Conservation (phyloP, 30 jellyfish, hydroid and myxozoan species). For the Nemopilema nomurai region DNA sequence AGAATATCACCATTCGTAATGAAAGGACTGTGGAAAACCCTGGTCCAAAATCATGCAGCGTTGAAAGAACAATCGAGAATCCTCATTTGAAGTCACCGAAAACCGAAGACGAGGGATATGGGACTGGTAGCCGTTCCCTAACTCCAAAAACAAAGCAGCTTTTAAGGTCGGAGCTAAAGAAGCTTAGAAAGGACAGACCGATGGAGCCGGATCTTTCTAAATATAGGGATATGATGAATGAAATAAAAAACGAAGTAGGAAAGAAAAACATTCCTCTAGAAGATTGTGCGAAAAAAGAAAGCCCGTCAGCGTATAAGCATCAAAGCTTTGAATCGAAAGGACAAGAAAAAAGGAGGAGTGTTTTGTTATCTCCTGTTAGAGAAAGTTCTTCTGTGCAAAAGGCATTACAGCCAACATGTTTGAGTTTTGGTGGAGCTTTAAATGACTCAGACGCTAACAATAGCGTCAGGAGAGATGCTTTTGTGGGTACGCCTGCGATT, state of each 20-base stretch:
- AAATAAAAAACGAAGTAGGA: conserved; percentile 11
- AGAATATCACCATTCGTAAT: not conserved
- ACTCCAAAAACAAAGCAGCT: not conserved
- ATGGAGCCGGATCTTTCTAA: conserved; percentile 36
- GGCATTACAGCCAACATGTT: not conserved
- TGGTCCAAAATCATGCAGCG: not conserved
- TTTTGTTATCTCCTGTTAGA: conserved; percentile 42
- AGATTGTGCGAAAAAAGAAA: not conserved
- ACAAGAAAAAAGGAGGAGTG: conserved; percentile 25
- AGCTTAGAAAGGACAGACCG: not conserved
- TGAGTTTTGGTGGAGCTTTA: not conserved
- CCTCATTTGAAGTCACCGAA: not conserved
- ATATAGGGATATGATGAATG: not conserved
- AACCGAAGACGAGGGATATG: not conserved
- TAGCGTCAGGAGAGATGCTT: not conserved
- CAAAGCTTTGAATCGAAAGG: not conserved
- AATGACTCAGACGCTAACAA: not conserved
- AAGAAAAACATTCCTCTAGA: not conserved
- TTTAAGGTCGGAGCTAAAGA: not conserved
- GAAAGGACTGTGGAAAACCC: not conserved
- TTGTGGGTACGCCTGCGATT: not conserved
- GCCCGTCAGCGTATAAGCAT: not conserved
- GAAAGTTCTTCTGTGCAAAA: conserved; percentile 1
- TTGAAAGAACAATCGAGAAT: not conserved
- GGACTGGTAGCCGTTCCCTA: not conserved